phyloP scores from a whole-genome alignment of 2,113 vertebrate species.

The Benitochromis conjunctus region DNA sequence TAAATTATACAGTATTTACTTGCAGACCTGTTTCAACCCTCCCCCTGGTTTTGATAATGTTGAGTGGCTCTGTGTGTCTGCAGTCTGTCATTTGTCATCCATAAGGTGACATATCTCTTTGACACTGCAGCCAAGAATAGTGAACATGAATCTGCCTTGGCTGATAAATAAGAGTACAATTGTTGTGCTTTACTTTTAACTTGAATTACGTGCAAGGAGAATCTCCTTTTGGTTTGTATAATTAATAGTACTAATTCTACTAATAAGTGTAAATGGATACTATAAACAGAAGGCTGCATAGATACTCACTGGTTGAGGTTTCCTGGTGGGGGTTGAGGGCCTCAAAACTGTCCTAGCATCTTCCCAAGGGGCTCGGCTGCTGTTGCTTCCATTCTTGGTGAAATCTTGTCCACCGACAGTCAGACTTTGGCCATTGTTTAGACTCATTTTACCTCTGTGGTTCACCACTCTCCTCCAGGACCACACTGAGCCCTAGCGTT shows the following conservation, averaged over 20 bases:
- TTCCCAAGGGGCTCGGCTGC: constrained; percentile 15
- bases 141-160: background rate
- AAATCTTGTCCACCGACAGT: constrained; percentile 26
- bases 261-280: background rate
- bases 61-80: background rate
- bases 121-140: background rate
- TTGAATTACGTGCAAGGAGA: background rate
- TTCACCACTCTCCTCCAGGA: background rate
- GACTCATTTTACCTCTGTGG: constrained; percentile 42
- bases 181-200: fast-evolving
- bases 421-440: constrained; percentile 37
- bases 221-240: background rate
- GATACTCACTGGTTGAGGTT: constrained; percentile 62
- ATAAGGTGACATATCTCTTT: background rate
- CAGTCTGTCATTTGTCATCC: background rate
- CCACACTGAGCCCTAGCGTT: constrained; percentile 18
- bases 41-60: background rate
- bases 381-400: constrained; percentile 16
- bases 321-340: constrained; percentile 49
- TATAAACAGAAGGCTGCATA: background rate
- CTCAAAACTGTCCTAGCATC: constrained; percentile 19
- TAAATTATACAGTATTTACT: background rate
- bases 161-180: background rate
- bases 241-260: background rate
- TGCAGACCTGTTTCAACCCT: background rate